Evolutionary conservation across 2,797 vertebrate genomes (phyloP).

Genomic region (Myotis daubentonii): DNA sequence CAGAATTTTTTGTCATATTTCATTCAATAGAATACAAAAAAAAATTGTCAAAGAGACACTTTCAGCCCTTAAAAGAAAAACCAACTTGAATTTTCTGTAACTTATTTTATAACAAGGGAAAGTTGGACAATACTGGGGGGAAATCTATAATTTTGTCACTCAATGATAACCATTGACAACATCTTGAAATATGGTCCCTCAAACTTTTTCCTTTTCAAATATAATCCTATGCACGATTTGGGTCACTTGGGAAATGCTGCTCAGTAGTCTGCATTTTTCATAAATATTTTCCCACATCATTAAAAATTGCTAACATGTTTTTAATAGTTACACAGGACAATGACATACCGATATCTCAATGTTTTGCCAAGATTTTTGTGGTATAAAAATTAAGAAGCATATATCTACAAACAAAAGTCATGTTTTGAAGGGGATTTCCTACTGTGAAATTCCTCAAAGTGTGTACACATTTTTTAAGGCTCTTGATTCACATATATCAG

Average conservation of each 20-base stretch:
- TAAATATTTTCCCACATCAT: not conserved
- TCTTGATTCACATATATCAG: not conserved
- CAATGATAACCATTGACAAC: not conserved
- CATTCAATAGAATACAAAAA: not conserved
- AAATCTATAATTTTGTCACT: not conserved
- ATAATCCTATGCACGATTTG: not conserved
- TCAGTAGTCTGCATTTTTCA: not conserved
- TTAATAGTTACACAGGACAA: not conserved
- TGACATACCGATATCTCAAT: not conserved
- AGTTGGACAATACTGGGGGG: not conserved
- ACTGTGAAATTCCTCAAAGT: not conserved
- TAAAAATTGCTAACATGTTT: constrained; percentile 27
- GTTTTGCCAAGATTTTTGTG: not conserved
- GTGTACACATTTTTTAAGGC: not conserved
- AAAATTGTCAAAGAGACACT: not conserved
- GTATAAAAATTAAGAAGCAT: not conserved
- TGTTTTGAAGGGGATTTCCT: not conserved
- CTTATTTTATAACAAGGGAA: not conserved
- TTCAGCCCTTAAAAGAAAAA: not conserved
- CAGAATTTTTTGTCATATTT: not conserved
- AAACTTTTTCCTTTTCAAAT: not conserved
- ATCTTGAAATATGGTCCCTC: not conserved
- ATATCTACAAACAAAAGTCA: not conserved
- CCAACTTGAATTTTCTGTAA: not conserved
- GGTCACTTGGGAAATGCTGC: not conserved